These are phyloP conservation scores for Hemistola chrysoprasaria DNA, from an alignment of 2,888 invertebrate species.

Conservation along the genomic window DNA sequence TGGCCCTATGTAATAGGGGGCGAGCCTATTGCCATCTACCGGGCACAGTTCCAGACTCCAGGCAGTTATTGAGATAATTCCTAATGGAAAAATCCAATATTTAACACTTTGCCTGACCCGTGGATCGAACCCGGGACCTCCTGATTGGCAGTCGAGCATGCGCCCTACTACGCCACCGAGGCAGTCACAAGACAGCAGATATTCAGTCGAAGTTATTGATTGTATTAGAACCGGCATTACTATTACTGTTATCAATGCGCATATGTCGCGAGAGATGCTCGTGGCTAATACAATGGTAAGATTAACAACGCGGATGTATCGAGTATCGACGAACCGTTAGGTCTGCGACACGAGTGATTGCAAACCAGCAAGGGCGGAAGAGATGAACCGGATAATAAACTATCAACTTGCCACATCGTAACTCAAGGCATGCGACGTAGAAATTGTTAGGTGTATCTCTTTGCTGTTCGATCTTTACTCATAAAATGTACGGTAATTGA, in stretches of 20 bases:
- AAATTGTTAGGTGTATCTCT: conserved; percentile 70
- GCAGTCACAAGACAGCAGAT: too few relatives aligned
- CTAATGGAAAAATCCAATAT: too few relatives aligned
- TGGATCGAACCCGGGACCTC: too few relatives aligned
- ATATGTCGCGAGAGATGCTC: conserved; percentile 70
- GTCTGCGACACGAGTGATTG: conserved; percentile 71
- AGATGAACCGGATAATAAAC: conserved; percentile 78
- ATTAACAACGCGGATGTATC: conserved; percentile 77
- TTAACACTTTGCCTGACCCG: too few relatives aligned
- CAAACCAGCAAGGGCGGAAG: conserved; percentile 77
- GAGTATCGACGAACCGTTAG: conserved; percentile 67
- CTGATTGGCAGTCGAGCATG: too few relatives aligned
- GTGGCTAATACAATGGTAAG: conserved; percentile 75
- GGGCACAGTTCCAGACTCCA: too few relatives aligned
- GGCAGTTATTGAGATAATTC: too few relatives aligned
- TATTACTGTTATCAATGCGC: conserved; percentile 73
- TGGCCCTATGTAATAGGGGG: too few relatives aligned
- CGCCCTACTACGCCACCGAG: too few relatives aligned
- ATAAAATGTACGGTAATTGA: conserved; percentile 54
- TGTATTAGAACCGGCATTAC: conserved; percentile 58
- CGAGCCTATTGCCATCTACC: too few relatives aligned
- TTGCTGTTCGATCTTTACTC: conserved; percentile 27
- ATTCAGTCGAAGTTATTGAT: conserved; percentile 65
- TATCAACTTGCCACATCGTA: conserved; percentile 69
- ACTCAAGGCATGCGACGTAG: conserved; percentile 72